Base-by-base conservation (phyloP, 2,888 invertebrate genomes). In the Agrochola lota region DNA sequence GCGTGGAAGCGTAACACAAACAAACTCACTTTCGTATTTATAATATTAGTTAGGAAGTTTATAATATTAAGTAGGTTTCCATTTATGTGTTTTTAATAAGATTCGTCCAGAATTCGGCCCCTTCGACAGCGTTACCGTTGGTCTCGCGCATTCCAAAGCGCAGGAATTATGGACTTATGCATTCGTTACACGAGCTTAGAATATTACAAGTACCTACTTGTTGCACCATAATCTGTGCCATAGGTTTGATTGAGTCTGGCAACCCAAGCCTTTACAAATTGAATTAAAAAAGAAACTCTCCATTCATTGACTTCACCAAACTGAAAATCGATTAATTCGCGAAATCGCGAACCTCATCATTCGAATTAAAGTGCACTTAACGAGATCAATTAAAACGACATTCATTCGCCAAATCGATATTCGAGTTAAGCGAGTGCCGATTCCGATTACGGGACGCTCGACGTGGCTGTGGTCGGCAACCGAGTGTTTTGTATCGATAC, bases 331-430 rank as follows among this genome's bases (percentile, higher is more conserved):
- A 91, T 93, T 91, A 93, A 91, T 90, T 83, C 85, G 80, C 81
- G 81, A 84, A 88, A 85, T 78, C 87, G 85, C 80, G 79, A 83
- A 88, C 86, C 84, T 85, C 85, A 88, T 89, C 84, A 88, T 89
- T 86, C 88, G 87, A 91, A 88, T 90, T 89, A 90, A 92, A 93
- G 92, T 88, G 92, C 91, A 89, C 92, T 93, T 90, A 89, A 90
- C 88, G 87, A 84, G 86, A 88, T 91, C 91, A 92, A 92, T 92
- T 93, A 92, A 91, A 87, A 80, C 89, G 91, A 90, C 91, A 91
- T 91, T 92, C 91, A 91, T 91, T 89, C 87, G 84, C 76, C 72
- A 80, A 91, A 91, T 90, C 91, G 91, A 91, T 92, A 87, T 85
- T 85, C 86, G 84, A 88, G 86, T 89, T 87, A 90, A 89, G 81